phyloP scores from a whole-genome alignment of 2,888 invertebrate species.

The Microchrysa polita region DNA sequence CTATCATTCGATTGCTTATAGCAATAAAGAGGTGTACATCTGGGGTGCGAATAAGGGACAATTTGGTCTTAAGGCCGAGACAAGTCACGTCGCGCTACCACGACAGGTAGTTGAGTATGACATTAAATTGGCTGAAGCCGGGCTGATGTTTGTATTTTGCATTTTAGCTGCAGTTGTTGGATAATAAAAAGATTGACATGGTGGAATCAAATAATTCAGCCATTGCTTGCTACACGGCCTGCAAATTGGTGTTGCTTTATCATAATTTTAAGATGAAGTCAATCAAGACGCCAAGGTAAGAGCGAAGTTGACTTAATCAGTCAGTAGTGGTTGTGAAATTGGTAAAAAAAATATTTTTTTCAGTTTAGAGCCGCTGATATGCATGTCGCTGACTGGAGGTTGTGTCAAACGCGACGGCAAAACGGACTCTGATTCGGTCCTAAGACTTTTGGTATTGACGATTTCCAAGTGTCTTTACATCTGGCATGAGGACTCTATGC shows the following conservation, averaged over 20 bases:
- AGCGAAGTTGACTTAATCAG: neutral
- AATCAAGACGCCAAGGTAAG: constrained; percentile 61
- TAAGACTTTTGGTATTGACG: constrained; percentile 27
- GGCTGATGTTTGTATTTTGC: neutral
- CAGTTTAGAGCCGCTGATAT: constrained; percentile 27
- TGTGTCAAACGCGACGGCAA: constrained; percentile 10
- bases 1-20: constrained; percentile 77
- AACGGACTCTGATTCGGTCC: neutral
- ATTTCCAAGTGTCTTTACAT: constrained; percentile 54
- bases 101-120: constrained; percentile 53
- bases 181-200: constrained; percentile 57
- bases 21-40: constrained; percentile 71
- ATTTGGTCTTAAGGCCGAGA: constrained; percentile 67
- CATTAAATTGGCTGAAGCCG: too few relatives aligned
- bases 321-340: constrained; percentile 55
- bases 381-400: constrained; percentile 15
- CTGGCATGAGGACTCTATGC: constrained; percentile 62
- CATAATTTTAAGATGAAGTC: constrained; percentile 58
- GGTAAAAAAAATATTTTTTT: constrained; percentile 49
- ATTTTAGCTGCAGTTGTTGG: constrained; percentile 51
- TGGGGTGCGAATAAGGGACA: constrained; percentile 89
- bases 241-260: constrained; percentile 57
- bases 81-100: constrained; percentile 55
- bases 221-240: constrained; percentile 57
- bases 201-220: constrained; percentile 63